phyloP scores from a whole-genome alignment of 2,888 invertebrate genomes.

The Caradrina clavipalpis region DNA sequence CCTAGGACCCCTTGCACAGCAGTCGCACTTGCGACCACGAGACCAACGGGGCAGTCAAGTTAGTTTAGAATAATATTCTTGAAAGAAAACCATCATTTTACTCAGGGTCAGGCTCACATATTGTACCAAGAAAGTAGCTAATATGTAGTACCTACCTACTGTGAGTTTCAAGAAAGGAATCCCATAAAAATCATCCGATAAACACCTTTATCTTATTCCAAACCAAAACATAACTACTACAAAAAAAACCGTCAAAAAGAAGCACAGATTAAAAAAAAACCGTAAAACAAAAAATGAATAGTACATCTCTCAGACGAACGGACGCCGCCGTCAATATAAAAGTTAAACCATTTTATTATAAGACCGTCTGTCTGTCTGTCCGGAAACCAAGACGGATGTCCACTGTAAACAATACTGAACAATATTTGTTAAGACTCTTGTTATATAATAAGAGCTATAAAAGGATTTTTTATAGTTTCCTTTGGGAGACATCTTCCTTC shows the following conservation, averaged over 20 bases:
- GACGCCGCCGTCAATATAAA: constrained; percentile 44
- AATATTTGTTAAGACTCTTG: constrained; percentile 63
- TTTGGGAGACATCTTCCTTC: constrained; percentile 67
- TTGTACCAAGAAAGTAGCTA: no score
- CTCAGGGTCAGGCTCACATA: no score
- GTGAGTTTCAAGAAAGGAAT: no score
- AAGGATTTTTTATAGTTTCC: constrained; percentile 69
- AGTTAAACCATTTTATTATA: constrained; percentile 50
- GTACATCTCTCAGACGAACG: constrained; percentile 41
- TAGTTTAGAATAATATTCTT: no score
- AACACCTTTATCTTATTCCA: constrained; percentile 5
- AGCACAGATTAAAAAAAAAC: constrained; percentile 15
- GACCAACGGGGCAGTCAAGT: no score
- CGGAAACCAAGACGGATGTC: constrained; percentile 75
- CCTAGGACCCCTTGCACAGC: no score
- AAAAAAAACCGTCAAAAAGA: constrained; percentile 26
- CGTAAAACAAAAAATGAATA: constrained; percentile 5
- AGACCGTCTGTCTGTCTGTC: constrained; percentile 60
- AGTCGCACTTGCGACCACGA: no score
- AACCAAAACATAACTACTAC: constrained; percentile 22
- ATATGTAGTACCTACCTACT: no score
- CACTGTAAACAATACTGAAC: constrained; percentile 73
- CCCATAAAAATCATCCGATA: background rate
- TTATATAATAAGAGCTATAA: constrained; percentile 68
- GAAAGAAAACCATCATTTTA: no score